Conservation (phyloP, 2,113 vertebrate genomes). For the Percina caprodes region DNA sequence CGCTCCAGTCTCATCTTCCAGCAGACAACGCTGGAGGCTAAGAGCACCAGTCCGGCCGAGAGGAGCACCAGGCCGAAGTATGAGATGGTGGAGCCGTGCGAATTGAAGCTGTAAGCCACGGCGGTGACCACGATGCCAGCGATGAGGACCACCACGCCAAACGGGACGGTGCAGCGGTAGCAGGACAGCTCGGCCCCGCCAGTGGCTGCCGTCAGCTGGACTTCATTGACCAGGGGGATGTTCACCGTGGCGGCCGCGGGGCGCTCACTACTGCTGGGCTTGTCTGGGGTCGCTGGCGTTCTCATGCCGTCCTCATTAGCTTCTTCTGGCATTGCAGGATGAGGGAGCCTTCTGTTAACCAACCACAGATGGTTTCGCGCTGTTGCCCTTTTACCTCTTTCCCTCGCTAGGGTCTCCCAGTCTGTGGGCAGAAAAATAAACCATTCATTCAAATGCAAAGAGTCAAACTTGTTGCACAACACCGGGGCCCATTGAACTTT, state of each 20-base stretch:
- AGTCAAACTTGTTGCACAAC: constrained; percentile 48
- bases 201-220: constrained; percentile 93
- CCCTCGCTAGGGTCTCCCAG: constrained; percentile 42
- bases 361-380: constrained; percentile 48
- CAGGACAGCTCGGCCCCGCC: constrained; percentile 96
- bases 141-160: constrained; percentile 95
- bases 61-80: constrained; percentile 94
- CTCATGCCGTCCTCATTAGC: constrained; percentile 86
- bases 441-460: neutral
- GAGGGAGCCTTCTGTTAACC: constrained; percentile 23
- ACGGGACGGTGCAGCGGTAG: constrained; percentile 95
- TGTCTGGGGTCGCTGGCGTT: constrained; percentile 81
- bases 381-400: neutral
- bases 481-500: neutral
- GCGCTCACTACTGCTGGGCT: constrained; percentile 56
- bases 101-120: constrained; percentile 97
- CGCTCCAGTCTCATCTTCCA: constrained; percentile 90
- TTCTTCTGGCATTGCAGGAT: constrained; percentile 89
- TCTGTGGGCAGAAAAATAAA: constrained; percentile 53
- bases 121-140: constrained; percentile 92
- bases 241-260: constrained; percentile 69
- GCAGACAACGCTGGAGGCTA: constrained; percentile 90
- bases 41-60: constrained; percentile 88
- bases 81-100: constrained; percentile 97
- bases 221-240: constrained; percentile 91